Conservation (phyloP, 2,113 vertebrate species). For the Eclectus roratus region DNA sequence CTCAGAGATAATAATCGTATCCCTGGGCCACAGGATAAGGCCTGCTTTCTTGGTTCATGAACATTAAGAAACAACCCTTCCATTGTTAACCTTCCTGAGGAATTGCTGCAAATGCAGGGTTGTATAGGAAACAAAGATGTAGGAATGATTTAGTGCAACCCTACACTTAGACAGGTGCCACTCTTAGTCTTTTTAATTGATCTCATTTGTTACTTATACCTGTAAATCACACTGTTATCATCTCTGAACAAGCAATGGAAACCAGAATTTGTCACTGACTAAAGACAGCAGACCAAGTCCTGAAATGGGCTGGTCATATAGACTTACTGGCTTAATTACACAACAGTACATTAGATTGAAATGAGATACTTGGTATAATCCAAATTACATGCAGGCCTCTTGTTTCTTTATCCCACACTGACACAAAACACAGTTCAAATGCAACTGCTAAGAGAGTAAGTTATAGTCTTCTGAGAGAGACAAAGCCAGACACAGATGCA, state of each 20-base stretch:
- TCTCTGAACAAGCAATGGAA: constrained; percentile 78
- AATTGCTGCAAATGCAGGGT: constrained; percentile 81
- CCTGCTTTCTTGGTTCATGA: constrained; percentile 77
- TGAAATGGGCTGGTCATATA: constrained; percentile 76
- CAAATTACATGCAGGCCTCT: constrained; percentile 92
- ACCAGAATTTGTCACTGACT: constrained; percentile 76
- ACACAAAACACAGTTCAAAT: constrained; percentile 83
- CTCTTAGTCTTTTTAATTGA: constrained; percentile 93
- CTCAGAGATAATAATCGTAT: constrained; percentile 83
- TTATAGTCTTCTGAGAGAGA: constrained; percentile 8
- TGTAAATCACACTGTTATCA: constrained; percentile 88
- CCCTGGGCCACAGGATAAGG: constrained; percentile 76
- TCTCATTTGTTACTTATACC: constrained; percentile 97
- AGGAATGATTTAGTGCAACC: constrained; percentile 90
- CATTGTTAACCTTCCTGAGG: constrained; percentile 83
- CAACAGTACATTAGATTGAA: constrained; percentile 83
- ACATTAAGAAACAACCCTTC: constrained; percentile 86
- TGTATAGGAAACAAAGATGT: constrained; percentile 85
- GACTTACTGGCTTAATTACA: constrained; percentile 87
- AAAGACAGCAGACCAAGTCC: constrained; percentile 68
- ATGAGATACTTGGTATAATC: constrained; percentile 86
- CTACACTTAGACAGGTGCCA: constrained; percentile 88
- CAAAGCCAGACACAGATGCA: constrained; percentile 3
- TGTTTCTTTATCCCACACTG: constrained; percentile 89
- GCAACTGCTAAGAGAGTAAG: constrained; percentile 60